Conservation (phyloP, 2,888 invertebrate species). For the Dynastes hyllus region DNA sequence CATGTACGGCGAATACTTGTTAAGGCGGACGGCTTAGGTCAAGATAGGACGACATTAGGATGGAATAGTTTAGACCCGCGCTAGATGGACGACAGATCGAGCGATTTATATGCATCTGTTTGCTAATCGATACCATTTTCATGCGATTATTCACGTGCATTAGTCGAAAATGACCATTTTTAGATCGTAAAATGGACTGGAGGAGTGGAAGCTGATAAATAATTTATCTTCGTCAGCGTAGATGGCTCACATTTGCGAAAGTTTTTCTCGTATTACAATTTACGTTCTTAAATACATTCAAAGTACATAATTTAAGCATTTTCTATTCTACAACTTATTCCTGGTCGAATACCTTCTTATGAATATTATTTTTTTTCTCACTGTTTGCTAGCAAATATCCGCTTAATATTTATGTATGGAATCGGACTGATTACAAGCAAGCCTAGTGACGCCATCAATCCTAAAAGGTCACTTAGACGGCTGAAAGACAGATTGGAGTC, state of each 20-base stretch:
- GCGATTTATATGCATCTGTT: constrained; percentile 53
- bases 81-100: not conserved
- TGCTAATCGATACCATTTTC: constrained; percentile 52
- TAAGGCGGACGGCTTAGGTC: constrained; percentile 45
- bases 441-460: no score
- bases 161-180: constrained; percentile 49
- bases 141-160: constrained; percentile 49
- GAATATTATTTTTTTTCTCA: no score
- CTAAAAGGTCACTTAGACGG: no score
- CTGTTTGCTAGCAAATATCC: no score
- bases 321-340: no score
- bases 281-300: constrained; percentile 40
- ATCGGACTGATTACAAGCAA: no score
- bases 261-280: constrained; percentile 28
- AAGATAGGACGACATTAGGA: constrained; percentile 25
- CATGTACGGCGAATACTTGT: constrained; percentile 55
- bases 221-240: constrained; percentile 41
- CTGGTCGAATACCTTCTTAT: no score
- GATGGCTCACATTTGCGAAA: constrained; percentile 2
- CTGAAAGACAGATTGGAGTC: no score
- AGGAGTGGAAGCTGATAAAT: constrained; percentile 44
- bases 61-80: constrained; percentile 35
- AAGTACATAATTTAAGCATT: not conserved
- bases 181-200: constrained; percentile 33
- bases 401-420: no score